Evolutionary conservation across 2,797 vertebrate species (phyloP).

Genomic region (Falco biarmicus): DNA sequence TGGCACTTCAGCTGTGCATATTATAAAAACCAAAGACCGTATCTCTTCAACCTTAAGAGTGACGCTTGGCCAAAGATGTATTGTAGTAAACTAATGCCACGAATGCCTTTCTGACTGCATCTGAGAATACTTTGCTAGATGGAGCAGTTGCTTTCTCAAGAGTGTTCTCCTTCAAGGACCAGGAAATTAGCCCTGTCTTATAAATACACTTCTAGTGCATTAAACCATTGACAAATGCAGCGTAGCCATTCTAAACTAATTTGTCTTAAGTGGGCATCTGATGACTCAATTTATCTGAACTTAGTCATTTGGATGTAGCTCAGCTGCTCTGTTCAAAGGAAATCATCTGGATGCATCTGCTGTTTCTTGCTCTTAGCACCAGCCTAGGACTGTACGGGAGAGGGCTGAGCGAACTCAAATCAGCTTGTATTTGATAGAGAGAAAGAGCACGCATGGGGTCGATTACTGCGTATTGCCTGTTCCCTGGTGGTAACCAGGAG

Average conservation of each 20-base stretch:
- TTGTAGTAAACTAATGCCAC: background rate
- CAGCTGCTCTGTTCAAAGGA: background rate
- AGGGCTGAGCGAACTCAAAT: background rate
- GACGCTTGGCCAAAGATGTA: background rate
- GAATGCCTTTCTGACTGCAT: background rate
- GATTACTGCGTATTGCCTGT: background rate
- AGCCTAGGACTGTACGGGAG: background rate
- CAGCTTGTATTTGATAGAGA: background rate
- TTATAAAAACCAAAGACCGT: background rate
- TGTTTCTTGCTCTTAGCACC: background rate
- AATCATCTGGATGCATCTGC: background rate
- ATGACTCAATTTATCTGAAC: constrained; percentile 11
- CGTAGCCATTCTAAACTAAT: background rate
- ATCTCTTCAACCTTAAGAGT: background rate
- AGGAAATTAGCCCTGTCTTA: background rate
- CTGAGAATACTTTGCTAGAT: background rate
- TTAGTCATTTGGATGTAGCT: background rate
- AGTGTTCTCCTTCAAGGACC: background rate
- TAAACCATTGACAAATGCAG: constrained; percentile 19
- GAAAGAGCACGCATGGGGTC: background rate
- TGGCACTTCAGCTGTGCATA: background rate
- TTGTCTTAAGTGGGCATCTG: constrained; percentile 24
- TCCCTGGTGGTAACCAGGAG: background rate
- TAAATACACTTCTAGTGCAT: background rate
- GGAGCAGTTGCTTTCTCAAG: constrained; percentile 5